Evolutionary conservation across 92 coral and sea anemone species (phyloP).

Genomic region (Zoanthus gigantus): DNA sequence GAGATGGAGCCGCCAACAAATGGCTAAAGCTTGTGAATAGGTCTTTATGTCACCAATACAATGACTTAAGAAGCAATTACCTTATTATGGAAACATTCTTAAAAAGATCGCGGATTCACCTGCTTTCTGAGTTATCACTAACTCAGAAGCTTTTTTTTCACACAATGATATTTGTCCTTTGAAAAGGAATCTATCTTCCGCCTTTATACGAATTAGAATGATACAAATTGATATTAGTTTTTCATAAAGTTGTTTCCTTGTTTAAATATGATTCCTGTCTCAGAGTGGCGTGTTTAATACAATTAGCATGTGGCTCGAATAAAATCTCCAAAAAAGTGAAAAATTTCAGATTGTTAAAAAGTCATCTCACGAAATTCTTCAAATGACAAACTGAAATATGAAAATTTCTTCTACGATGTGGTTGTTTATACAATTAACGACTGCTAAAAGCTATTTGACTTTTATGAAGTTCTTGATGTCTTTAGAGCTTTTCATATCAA

Average conservation of each 20-base stretch:
- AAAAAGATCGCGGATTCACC: conserved; percentile 19
- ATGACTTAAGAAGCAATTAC: conserved; percentile 30
- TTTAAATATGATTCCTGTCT: neutral
- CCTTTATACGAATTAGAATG: neutral
- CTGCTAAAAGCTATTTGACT: neutral
- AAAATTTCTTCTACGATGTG: neutral
- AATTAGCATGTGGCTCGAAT: neutral
- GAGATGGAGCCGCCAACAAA: conserved; percentile 33
- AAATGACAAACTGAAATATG: neutral
- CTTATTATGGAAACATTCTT: conserved; percentile 30
- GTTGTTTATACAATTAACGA: neutral
- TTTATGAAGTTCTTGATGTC: too few relatives aligned
- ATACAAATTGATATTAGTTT: conserved; percentile 7
- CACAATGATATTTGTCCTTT: conserved; percentile 34
- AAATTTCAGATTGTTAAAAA: neutral
- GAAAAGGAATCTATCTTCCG: conserved; percentile 26
- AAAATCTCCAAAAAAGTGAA: neutral
- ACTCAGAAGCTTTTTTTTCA: neutral
- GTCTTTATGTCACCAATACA: conserved; percentile 9
- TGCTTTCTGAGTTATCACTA: conserved; percentile 6
- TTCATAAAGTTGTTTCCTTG: neutral
- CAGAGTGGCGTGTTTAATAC: conserved; percentile 1
- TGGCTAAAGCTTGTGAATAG: conserved; percentile 38
- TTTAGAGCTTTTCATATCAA: too few relatives aligned
- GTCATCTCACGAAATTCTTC: neutral